Percentiles rank a stretch among this genome's conserved stretches.
phyloP scores from a whole-genome alignment of 1,140 invertebrate species.

The Aradophagus sp. region DNA sequence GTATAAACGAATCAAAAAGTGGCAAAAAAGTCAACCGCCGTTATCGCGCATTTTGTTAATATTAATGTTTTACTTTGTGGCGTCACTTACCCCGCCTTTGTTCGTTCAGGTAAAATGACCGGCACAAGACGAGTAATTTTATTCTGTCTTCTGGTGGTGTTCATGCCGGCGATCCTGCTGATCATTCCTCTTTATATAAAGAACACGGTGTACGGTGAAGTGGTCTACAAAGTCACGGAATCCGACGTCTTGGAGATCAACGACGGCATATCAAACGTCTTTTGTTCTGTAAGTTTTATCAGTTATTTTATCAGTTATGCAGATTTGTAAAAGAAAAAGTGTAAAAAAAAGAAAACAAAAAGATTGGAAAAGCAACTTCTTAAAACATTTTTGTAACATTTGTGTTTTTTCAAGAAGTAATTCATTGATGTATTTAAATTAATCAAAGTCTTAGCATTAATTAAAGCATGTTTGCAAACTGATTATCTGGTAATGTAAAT shows the following conservation, averaged over 20 bases:
- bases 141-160: conserved; percentile 83
- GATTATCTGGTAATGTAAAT: too few relatives aligned
- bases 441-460: too few relatives aligned
- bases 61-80: neutral
- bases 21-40: conserved; percentile 5
- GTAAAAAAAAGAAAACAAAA: too few relatives aligned
- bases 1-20: too few relatives aligned
- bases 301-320: too few relatives aligned
- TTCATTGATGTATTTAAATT: too few relatives aligned
- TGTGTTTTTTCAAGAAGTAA: too few relatives aligned
- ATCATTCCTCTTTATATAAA: conserved; percentile 84
- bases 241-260: conserved; percentile 87
- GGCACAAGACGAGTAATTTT: conserved; percentile 82
- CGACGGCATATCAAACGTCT: conserved; percentile 85
- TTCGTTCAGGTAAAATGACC: conserved; percentile 83
- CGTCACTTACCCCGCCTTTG: conserved; percentile 6
- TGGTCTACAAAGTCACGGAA: conserved; percentile 84
- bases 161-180: conserved; percentile 83
- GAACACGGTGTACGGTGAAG: conserved; percentile 82
- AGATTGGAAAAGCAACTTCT: too few relatives aligned
- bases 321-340: too few relatives aligned
- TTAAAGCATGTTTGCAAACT: too few relatives aligned
- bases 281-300: conserved; percentile 80
- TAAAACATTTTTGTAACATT: too few relatives aligned
- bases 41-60: neutral